A percentile compares a stretch with the other conserved stretches of the same genome.
Evolutionary conservation across 1,140 invertebrate genomes (phyloP).

Genomic region (Helicoverpa armigera): DNA sequence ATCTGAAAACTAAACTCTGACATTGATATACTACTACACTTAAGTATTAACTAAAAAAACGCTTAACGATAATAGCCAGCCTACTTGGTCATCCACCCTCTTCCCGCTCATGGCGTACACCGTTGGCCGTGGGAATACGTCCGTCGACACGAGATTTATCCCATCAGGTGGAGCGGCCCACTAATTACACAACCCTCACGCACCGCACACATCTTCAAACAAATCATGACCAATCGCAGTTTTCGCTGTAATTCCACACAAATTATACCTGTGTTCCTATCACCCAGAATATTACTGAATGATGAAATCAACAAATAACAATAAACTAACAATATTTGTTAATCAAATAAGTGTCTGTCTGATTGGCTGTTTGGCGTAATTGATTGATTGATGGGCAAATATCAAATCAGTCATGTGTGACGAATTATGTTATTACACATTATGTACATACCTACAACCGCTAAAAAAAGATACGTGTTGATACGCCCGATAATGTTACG

Average conservation of each 20-base stretch:
- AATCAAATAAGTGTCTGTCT: neutral
- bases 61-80: too few species aligned
- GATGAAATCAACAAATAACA: too few species aligned
- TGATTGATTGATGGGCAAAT: neutral
- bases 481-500: too few species aligned
- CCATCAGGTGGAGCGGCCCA: slow-evolving; percentile 37
- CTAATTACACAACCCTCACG: slow-evolving; percentile 37
- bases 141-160: slow-evolving; percentile 44
- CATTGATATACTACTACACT: too few species aligned
- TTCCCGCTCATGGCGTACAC: neutral
- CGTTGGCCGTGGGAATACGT: slow-evolving; percentile 23
- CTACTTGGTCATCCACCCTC: neutral
- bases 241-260: slow-evolving; percentile 1
- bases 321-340: too few species aligned
- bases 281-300: neutral
- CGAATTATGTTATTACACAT: neutral
- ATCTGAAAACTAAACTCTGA: too few species aligned
- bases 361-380: neutral
- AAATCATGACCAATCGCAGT: slow-evolving; percentile 27
- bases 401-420: neutral
- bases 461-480: too few species aligned
- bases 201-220: slow-evolving; percentile 40
- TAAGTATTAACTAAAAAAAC: too few species aligned
- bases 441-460: too few species aligned
- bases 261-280: neutral